These are phyloP conservation scores for Oceanodroma leucorhoa DNA, from an alignment of 2,797 vertebrate genomes.

Conservation along the genomic window DNA sequence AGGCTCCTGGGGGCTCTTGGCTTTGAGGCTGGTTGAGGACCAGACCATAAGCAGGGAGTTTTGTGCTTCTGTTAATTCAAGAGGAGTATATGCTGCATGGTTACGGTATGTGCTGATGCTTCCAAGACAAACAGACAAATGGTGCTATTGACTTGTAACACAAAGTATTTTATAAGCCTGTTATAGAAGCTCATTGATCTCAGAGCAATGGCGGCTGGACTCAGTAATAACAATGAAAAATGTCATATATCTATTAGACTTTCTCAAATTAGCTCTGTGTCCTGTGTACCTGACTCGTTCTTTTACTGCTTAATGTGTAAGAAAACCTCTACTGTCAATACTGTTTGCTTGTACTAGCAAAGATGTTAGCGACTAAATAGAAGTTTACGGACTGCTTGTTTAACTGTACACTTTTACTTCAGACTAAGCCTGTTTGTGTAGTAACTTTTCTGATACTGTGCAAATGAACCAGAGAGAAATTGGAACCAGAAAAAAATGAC, in stretches of 20 bases:
- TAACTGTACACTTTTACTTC: not conserved
- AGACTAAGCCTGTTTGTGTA: not conserved
- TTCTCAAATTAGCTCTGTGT: not conserved
- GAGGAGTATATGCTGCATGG: not conserved
- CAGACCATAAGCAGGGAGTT: not conserved
- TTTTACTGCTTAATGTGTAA: not conserved
- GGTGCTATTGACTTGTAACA: not conserved
- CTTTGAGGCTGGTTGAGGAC: not conserved
- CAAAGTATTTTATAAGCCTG: not conserved
- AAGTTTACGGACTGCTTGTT: not conserved
- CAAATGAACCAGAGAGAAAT: not conserved
- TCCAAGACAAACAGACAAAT: not conserved
- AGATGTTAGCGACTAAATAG: not conserved
- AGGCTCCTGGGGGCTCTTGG: not conserved
- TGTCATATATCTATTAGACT: not conserved
- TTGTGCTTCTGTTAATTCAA: not conserved
- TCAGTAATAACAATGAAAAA: not conserved
- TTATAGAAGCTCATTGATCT: not conserved
- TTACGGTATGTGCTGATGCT: not conserved
- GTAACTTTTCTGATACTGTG: not conserved
- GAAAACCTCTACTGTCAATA: not conserved
- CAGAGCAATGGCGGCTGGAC: not conserved
- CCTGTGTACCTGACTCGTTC: not conserved
- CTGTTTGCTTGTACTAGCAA: not conserved
- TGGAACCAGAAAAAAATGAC: not conserved